Base-by-base conservation (phyloP, 2,113 vertebrate genomes). In the Fregetta grallaria region DNA sequence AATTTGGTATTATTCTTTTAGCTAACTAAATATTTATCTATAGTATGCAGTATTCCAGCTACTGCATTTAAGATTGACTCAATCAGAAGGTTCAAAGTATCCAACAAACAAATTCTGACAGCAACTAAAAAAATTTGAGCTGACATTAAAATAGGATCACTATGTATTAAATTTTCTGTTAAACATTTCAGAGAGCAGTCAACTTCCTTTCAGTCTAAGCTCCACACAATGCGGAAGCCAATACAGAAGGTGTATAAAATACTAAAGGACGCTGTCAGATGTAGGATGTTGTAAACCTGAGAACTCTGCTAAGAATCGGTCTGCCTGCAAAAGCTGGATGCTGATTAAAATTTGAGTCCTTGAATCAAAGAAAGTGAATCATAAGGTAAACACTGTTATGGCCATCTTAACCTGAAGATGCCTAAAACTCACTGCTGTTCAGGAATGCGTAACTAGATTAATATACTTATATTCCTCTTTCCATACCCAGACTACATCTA, bases 361-460 rank as follows among this genome's bases (percentile, higher is more conserved):
- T 66, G 20, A 73, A 4, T 42, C 30, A 84, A 50, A 68, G 26
- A 59, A 91, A 47, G 16, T 38, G 2, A 83, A 68, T 29, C 22
- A 32, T 18, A 79, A 78, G 6, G 21, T 26, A 71, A 84, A 36
- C 11, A 18, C 6, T 65, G 3, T 49, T 63, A 11, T 1, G 32
- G 7, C 2, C 13, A 10, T 47, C 34, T 59, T 65, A 52, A 66
- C 22, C 9, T 56, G 14, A 70, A 62, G 50, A 14, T 44, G 11
- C 17, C 7, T 73, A 68, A 44, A 87, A 25, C 7, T 87, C 18
- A 12, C 6, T 77, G 13, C n/a, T 61, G 7, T 47, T 17, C 29
- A 77, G 27, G 40, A 67, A 38, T 14, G 4, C 0, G 0, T 13
- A 61, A 42, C 34, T 40, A 47, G 29, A 52, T 62, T 90, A 3